Conservation (phyloP, 2,113 vertebrate species). For the Miniopterus natalensis region DNA sequence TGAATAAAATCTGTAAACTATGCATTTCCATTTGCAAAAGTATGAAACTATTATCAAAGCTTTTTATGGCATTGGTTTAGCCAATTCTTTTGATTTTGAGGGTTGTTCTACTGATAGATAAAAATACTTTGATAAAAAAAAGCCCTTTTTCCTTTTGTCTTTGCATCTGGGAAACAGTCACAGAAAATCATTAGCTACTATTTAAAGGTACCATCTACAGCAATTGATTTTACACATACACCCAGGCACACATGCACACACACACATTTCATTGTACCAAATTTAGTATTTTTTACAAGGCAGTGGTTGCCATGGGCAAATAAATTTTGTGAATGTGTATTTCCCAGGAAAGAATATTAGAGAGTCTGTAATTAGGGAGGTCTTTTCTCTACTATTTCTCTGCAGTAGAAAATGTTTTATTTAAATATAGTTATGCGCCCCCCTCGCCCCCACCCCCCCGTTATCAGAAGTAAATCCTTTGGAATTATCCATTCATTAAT, state of each 20-base stretch:
- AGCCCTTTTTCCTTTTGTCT: not conserved
- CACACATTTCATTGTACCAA: not conserved
- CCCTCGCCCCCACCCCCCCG: too few relatives aligned
- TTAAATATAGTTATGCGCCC: not conserved
- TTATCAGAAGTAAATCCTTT: constrained; percentile 53
- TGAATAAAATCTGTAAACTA: constrained; percentile 47
- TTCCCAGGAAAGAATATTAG: constrained; percentile 18
- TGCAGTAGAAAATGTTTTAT: constrained; percentile 38
- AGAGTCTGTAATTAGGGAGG: not conserved
- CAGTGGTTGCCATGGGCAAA: not conserved
- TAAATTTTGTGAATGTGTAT: constrained; percentile 26
- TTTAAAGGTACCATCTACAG: constrained; percentile 24
- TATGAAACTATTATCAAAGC: constrained; percentile 42
- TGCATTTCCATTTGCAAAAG: constrained; percentile 6
- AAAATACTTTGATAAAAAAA: constrained; percentile 21
- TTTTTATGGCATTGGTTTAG: not conserved
- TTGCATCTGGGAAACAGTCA: not conserved
- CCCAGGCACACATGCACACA: not conserved
- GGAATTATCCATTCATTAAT: not conserved
- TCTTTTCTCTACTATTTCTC: not conserved
- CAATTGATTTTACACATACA: not conserved
- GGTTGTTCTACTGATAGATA: not conserved
- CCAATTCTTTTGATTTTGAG: not conserved
- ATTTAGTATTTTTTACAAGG: not conserved
- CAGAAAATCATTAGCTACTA: constrained; percentile 7